Evolutionary conservation across 2,797 vertebrate species (phyloP).

Genomic region (Novumbra hubbsi): DNA sequence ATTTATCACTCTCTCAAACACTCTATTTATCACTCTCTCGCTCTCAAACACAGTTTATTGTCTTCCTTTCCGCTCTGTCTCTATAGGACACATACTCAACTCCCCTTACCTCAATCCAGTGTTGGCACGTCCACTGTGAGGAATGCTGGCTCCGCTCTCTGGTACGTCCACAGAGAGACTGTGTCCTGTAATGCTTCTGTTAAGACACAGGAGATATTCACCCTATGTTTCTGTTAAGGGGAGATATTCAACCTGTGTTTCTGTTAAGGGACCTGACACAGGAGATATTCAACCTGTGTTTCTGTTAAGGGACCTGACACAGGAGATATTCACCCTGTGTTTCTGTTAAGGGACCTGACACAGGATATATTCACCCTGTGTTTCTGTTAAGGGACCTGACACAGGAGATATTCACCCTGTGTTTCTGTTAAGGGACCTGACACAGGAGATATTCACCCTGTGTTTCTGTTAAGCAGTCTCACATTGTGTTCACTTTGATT

Average conservation of each 20-base stretch:
- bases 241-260: no score
- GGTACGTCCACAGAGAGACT: conserved; percentile 83
- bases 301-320: no score
- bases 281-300: no score
- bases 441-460: not conserved
- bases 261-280: not conserved
- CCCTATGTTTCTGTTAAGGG: not conserved
- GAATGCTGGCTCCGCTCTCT: conserved; percentile 86
- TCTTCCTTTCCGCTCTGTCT: conserved; percentile 18
- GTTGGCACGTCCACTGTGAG: conserved; percentile 87
- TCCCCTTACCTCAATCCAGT: conserved; percentile 83
- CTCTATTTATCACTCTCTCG: not conserved
- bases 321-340: no score
- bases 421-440: no score
- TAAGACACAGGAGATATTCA: not conserved
- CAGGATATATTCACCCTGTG: no score
- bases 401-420: no score
- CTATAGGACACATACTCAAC: conserved; percentile 78
- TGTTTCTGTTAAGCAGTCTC: not conserved
- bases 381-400: no score
- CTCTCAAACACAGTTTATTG: no score
- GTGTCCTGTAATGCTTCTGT: conserved; percentile 71
- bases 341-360: not conserved
- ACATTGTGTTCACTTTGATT: not conserved
- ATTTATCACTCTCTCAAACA: not conserved